These are phyloP conservation scores for Volucella inflata DNA, from an alignment of 2,888 invertebrate species.

Conservation along the genomic window DNA sequence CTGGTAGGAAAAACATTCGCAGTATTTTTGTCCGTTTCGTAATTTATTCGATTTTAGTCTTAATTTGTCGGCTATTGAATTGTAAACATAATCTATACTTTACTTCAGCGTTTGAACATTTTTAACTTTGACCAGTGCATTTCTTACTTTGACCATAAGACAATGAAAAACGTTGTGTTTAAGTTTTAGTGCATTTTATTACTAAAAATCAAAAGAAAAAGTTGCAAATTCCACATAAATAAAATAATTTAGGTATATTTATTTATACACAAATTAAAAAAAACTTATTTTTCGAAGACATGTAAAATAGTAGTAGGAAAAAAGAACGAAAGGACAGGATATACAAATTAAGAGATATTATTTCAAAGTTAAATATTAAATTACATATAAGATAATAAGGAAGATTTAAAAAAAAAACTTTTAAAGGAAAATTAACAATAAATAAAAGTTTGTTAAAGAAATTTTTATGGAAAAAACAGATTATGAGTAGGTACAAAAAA, in stretches of 20 bases:
- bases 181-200: slow-evolving; percentile 1
- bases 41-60: too few species aligned
- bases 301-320: slow-evolving; percentile 5
- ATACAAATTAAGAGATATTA: not conserved
- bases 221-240: slow-evolving; percentile 6
- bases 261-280: slow-evolving; percentile 2
- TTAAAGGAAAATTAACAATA: not conserved
- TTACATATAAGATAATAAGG: slow-evolving; percentile 1
- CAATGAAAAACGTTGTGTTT: too few species aligned
- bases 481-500: slow-evolving; percentile 1
- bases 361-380: slow-evolving; percentile 1
- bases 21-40: too few species aligned
- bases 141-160: slow-evolving; percentile 5
- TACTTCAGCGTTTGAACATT: too few species aligned
- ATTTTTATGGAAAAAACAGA: not conserved
- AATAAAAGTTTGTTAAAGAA: slow-evolving; percentile 5
- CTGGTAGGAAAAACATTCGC: slow-evolving; percentile 9
- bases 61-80: not conserved
- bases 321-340: slow-evolving; percentile 5
- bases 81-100: too few species aligned
- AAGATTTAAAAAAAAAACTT: not conserved
- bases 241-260: not conserved
- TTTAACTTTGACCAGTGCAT: slow-evolving; percentile 2
- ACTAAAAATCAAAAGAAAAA: too few species aligned
- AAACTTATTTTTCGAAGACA: slow-evolving; percentile 3